Base-by-base conservation (phyloP, 2,888 invertebrate genomes). In the Eilema depressum region DNA sequence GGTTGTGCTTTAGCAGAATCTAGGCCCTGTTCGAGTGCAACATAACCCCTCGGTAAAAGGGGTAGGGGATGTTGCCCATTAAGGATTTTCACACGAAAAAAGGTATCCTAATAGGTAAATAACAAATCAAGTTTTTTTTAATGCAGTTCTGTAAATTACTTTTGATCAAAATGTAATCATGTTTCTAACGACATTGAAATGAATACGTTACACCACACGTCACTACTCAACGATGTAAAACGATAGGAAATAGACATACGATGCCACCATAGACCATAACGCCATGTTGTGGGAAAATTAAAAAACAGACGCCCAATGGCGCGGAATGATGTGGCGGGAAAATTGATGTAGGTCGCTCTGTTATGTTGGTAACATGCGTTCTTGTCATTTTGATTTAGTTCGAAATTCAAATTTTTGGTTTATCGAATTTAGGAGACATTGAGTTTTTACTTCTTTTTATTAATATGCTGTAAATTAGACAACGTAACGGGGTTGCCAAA, bases 241-340 rank as follows among this genome's bases (percentile, higher is more conserved):
- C 81, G 92, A 93, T 88, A 91, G 84, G 86, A 86, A 87, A 87
- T 85, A 84, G 86, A 88, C 78, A 88, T 83, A 70, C 81, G 88
- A 90, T 86, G 87, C 85, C 76, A 37, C 33, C 33, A 37, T 37
- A 37, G 33, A 73, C 75, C 73, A 78, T 74, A 80, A 41, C 71
- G 83, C 82, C 79, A 79, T 84, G 79, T 80, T 82, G 83, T 86
- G 83, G 83, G 86, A 88, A 88, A 88, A 89, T 90, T 89, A 89
- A 91, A 92, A 87, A 82, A 86, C 84, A 86, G 85, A 87, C 88
- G 83, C 68, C 84, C 91, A 87, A 87, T 91, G 90, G 86, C 87
- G 92, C 92, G 92, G 88, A 78, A 80, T 70, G 62, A 62, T 80
- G 83, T 84, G 85, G 86, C 86, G 89, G 88, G 82, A 85, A 86